Percentiles rank a stretch among this genome's conserved stretches.
Evolutionary conservation across 30 jellyfish, hydroid and myxozoan genomes (phyloP).

Genomic region (Sanderia malayensis): DNA sequence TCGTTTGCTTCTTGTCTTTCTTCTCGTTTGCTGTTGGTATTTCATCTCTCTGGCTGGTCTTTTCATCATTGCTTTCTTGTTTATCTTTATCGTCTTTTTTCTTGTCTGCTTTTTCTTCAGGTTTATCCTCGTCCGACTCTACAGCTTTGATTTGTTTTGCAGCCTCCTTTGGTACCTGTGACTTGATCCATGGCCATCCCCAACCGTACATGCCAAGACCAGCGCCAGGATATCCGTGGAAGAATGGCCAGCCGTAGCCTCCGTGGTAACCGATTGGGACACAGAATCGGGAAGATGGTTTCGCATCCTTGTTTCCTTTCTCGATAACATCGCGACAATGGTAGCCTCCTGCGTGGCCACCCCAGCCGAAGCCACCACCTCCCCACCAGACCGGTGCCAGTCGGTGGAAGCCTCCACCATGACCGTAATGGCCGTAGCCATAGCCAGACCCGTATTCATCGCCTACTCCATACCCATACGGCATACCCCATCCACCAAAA

Average conservation of each 20-base stretch:
- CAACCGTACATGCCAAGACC: conserved; percentile 97
- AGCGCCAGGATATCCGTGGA: conserved; percentile 99
- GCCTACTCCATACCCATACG: conserved; percentile 57
- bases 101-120: conserved; percentile 35
- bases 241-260: conserved; percentile 96
- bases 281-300: conserved; percentile 81
- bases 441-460: not conserved
- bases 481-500: conserved; percentile 53
- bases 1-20: conserved; percentile 89
- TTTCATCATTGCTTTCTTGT: conserved; percentile 41
- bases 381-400: conserved; percentile 99
- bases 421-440: conserved; percentile 56
- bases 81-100: conserved; percentile 23
- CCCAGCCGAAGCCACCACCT: conserved; percentile 99
- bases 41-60: conserved; percentile 57
- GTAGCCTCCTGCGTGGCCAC: conserved; percentile 59
- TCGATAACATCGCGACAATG: conserved; percentile 87
- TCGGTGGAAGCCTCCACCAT: conserved; percentile 48
- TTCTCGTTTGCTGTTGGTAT: conserved; percentile 66
- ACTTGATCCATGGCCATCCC: conserved; percentile 99
- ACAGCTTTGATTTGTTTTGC: conserved; percentile 40
- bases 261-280: conserved; percentile 98
- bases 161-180: conserved; percentile 70
- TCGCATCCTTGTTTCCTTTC: conserved; percentile 7
- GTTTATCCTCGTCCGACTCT: not conserved